phyloP scores from a whole-genome alignment of 53 echinoderm and acorn worm species.

The Temnopleurus reevesii region DNA sequence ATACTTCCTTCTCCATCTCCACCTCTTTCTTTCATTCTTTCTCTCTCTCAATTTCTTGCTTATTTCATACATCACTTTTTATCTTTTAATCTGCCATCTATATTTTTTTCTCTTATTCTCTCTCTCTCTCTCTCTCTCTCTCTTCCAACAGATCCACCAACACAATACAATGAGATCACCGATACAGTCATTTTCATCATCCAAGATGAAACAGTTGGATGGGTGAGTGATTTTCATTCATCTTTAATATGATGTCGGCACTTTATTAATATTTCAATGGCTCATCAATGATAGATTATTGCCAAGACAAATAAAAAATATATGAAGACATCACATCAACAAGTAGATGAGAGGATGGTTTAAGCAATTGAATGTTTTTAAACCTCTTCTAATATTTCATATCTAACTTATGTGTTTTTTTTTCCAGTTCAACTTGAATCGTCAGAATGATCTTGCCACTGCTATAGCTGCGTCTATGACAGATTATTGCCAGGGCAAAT shows the following conservation, averaged over 20 bases:
- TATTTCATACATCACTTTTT: too few species aligned
- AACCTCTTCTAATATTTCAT: too few species aligned
- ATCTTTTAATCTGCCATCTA: too few species aligned
- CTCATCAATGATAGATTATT: too few species aligned
- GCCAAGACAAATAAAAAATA: too few species aligned
- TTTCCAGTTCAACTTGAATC: not conserved
- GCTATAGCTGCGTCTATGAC: conserved; percentile 59
- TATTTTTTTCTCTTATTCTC: not conserved
- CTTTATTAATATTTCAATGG: not conserved
- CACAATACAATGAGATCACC: not conserved
- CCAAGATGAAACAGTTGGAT: not conserved
- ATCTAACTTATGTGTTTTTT: not conserved
- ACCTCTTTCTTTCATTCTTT: too few species aligned
- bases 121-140: not conserved
- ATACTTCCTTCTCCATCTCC: too few species aligned
- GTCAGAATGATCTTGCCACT: conserved; percentile 33
- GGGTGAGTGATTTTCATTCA: not conserved
- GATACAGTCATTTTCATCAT: conserved; percentile 39
- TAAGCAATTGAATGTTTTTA: not conserved
- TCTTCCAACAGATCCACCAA: conserved; percentile 14
- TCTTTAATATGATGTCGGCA: not conserved
- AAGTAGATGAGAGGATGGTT: too few species aligned
- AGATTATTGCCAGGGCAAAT: conserved; percentile 49
- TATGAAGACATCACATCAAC: too few species aligned
- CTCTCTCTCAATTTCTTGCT: too few species aligned